These are phyloP conservation scores for Zapus hudsonius DNA, from an alignment of 2,113 vertebrate species.

Conservation along the genomic window DNA sequence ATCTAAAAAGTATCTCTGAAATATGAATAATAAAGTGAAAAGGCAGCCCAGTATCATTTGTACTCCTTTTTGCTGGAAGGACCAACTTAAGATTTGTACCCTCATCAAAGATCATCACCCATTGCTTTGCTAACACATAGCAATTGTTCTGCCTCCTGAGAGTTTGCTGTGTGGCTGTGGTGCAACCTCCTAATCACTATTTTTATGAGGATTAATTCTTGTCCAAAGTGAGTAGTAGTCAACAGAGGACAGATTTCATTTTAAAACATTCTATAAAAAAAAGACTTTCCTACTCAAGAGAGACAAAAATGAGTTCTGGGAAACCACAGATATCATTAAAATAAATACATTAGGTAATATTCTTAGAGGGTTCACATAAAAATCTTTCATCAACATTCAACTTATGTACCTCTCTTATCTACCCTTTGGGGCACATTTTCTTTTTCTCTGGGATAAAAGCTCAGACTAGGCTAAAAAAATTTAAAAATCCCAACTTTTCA, in stretches of 20 bases:
- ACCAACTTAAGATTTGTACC: background rate
- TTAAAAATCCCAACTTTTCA: background rate
- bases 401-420: background rate
- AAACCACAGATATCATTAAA: background rate
- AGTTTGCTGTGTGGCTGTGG: background rate
- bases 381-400: background rate
- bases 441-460: background rate
- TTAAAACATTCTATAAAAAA: background rate
- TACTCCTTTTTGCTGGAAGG: background rate
- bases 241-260: background rate
- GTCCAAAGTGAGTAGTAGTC: background rate
- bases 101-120: background rate
- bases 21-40: background rate
- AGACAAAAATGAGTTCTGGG: background rate
- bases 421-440: background rate
- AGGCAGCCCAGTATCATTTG: background rate
- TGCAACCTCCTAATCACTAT: background rate
- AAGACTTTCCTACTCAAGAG: background rate
- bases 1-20: background rate
- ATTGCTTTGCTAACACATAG: background rate
- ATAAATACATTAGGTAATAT: background rate
- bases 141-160: background rate
- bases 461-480: background rate
- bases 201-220: background rate
- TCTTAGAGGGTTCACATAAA: background rate